Evolutionary conservation across 2,797 vertebrate genomes (phyloP).

Genomic region (Ataeniobius toweri): DNA sequence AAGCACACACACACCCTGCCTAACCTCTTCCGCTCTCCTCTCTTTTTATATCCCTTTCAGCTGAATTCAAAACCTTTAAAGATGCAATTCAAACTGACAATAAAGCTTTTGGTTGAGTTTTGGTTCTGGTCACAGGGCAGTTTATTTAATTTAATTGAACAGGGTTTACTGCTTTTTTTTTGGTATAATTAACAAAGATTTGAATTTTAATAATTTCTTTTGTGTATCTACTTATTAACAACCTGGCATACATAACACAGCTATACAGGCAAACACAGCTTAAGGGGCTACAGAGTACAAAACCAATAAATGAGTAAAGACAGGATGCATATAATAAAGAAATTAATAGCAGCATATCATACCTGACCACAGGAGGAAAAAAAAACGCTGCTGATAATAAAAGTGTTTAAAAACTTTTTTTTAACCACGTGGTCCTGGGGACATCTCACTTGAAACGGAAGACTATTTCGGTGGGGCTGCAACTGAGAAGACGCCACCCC

Average conservation of each 20-base stretch:
- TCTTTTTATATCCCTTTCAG: conserved; percentile 51
- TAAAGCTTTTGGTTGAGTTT: conserved; percentile 28
- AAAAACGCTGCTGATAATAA: not conserved
- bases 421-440: no score
- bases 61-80: conserved; percentile 62
- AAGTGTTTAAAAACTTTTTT: not conserved
- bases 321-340: no score
- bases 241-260: not conserved
- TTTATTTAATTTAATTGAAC: conserved; percentile 20
- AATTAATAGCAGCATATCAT: not conserved
- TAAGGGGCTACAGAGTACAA: not conserved
- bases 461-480: no score
- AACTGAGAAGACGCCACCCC: no score
- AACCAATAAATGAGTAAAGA: no score
- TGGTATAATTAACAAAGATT: not conserved
- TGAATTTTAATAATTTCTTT: not conserved
- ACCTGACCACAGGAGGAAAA: not conserved
- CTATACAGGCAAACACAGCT: not conserved
- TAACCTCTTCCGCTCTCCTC: not conserved
- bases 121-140: conserved; percentile 17
- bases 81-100: conserved; percentile 30
- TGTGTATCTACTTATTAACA: not conserved
- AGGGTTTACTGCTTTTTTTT: not conserved
- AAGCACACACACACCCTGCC: conserved; percentile 26
- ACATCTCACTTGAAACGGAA: no score